Evolutionary conservation across 2,888 invertebrate genomes (phyloP).

Genomic region (Orchesella flavescens): DNA sequence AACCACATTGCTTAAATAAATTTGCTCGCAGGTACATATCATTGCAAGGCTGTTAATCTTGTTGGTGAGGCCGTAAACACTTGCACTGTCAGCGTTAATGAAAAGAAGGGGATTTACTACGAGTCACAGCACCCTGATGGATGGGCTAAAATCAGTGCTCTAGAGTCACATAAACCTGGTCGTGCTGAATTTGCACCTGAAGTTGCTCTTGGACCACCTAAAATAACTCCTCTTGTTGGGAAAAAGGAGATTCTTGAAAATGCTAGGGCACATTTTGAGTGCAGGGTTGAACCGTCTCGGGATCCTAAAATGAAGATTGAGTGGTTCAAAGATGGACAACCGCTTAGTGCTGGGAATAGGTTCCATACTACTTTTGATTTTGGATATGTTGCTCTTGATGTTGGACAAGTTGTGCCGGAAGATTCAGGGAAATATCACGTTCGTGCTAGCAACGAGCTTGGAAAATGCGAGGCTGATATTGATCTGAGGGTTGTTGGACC

Average conservation of each 20-base stretch:
- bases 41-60: constrained; percentile 94
- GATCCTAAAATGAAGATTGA: constrained; percentile 83
- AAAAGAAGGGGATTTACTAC: constrained; percentile 78
- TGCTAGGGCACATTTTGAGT: constrained; percentile 94
- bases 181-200: constrained; percentile 86
- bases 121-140: constrained; percentile 96
- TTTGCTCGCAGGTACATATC: too few relatives aligned
- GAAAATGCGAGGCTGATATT: constrained; percentile 89
- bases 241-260: constrained; percentile 92
- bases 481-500: constrained; percentile 81
- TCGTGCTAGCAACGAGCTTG: constrained; percentile 91
- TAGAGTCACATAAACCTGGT: constrained; percentile 90
- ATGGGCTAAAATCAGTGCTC: constrained; percentile 89
- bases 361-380: constrained; percentile 98
- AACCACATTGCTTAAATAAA: too few relatives aligned
- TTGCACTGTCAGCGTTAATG: constrained; percentile 89
- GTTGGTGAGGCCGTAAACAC: constrained; percentile 96
- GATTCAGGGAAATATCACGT: constrained; percentile 97
- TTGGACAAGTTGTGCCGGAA: constrained; percentile 93
- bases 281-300: constrained; percentile 74
- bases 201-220: constrained; percentile 83
- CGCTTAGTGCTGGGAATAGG: constrained; percentile 84
- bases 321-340: constrained; percentile 94
- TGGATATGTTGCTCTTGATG: constrained; percentile 96
- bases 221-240: constrained; percentile 87